Evolutionary conservation across 2,113 vertebrate genomes (phyloP).

Genomic region (Eulacestoma nigropectus): DNA sequence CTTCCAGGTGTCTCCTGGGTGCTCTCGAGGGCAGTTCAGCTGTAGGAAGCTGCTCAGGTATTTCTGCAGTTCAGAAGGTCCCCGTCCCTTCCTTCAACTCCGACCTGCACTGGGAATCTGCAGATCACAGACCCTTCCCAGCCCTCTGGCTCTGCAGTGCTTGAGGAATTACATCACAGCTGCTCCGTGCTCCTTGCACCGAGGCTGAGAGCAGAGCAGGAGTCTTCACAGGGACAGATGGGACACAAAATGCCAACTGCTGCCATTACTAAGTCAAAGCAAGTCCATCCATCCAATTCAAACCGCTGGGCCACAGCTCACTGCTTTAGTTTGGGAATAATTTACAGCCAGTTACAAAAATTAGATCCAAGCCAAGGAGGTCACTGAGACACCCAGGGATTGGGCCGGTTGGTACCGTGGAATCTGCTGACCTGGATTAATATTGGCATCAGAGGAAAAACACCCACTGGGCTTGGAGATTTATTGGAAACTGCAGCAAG

Average conservation of each 20-base stretch:
- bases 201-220: not conserved
- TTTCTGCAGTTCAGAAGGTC: not conserved
- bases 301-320: not conserved
- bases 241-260: not conserved
- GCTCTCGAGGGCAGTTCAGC: not conserved
- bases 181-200: not conserved
- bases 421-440: not conserved
- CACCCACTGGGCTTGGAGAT: not conserved
- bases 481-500: not conserved
- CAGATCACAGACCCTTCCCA: not conserved
- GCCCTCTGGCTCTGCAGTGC: not conserved
- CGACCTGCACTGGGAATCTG: not conserved
- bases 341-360: not conserved
- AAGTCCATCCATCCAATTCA: not conserved
- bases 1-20: not conserved
- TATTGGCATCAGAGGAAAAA: not conserved
- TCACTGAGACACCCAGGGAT: not conserved
- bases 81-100: rapidly evolving
- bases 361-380: not conserved
- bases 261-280: not conserved
- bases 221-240: not conserved
- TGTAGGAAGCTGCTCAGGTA: not conserved
- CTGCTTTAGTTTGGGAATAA: not conserved
- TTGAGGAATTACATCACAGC: not conserved
- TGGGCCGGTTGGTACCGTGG: not conserved